A percentile compares a stretch with the other conserved stretches of the same genome.
phyloP scores from a whole-genome alignment of 2,888 invertebrate genomes.

The Teleogryllus oceanicus region DNA sequence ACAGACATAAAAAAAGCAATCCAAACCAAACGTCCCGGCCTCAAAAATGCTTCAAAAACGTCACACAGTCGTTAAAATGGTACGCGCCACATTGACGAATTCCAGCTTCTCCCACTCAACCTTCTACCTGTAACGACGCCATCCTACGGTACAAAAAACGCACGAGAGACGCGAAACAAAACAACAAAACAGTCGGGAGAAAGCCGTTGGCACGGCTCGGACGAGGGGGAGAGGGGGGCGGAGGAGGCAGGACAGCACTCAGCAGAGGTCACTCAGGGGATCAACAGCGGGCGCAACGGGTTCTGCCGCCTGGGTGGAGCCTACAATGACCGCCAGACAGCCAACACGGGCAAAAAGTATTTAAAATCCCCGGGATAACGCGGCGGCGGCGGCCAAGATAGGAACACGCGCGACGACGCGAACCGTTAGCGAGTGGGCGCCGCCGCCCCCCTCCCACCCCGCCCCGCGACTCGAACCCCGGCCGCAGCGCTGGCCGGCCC shows the following conservation, averaged over 20 bases:
- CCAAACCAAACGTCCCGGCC: too few species aligned
- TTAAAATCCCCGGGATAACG: background rate
- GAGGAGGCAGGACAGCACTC: background rate
- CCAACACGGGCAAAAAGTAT: constrained; percentile 1
- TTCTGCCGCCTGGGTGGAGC: background rate
- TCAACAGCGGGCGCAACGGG: background rate
- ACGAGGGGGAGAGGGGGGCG: background rate
- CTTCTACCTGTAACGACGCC: background rate
- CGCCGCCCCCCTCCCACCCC: background rate
- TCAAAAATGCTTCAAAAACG: too few species aligned
- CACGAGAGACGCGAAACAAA: background rate
- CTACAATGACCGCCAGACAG: background rate
- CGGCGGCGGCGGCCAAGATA: background rate
- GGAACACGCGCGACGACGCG: background rate
- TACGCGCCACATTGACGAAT: background rate
- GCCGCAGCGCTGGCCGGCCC: too few species aligned
- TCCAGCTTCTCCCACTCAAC: background rate
- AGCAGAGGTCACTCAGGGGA: background rate
- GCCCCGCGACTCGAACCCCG: background rate
- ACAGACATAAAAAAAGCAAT: too few species aligned
- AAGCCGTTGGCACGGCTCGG: too few species aligned
- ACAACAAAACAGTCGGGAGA: background rate
- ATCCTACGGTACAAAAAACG: background rate
- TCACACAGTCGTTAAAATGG: too few species aligned
- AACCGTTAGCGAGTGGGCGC: constrained; percentile 6